phyloP scores from a whole-genome alignment of 2,888 invertebrate species.

The Anthrax anthrax region DNA sequence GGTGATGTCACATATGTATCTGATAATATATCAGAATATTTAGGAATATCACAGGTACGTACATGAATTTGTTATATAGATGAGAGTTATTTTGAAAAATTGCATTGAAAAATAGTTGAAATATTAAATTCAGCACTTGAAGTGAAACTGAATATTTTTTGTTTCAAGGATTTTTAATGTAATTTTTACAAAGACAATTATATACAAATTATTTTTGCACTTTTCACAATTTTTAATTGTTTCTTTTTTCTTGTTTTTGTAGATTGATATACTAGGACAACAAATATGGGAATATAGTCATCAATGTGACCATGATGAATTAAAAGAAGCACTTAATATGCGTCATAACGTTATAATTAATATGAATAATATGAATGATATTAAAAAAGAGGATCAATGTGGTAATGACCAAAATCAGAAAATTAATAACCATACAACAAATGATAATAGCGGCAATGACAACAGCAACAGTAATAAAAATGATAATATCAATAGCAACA shows the following conservation, averaged over 20 bases:
- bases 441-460: constrained; percentile 19
- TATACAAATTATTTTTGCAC: too few species aligned
- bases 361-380: too few species aligned
- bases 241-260: constrained; percentile 24
- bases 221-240: constrained; percentile 2
- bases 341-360: constrained; percentile 21
- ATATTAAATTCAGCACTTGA: too few species aligned
- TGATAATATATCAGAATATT: constrained; percentile 77
- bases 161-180: too few species aligned
- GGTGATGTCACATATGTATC: constrained; percentile 88
- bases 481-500: constrained; percentile 12
- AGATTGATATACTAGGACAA: constrained; percentile 95
- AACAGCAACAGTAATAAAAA: constrained; percentile 24
- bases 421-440: constrained; percentile 15
- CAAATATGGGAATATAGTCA: constrained; percentile 88
- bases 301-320: constrained; percentile 89
- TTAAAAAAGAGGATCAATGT: constrained; percentile 1
- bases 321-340: constrained; percentile 46
- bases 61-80: background rate
- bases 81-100: too few species aligned
- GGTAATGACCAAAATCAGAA: too few species aligned
- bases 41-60: constrained; percentile 81
- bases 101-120: too few species aligned
- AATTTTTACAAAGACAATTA: too few species aligned
- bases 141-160: too few species aligned